A percentile compares a stretch with the other conserved stretches of the same genome.
Evolutionary conservation across 2,797 vertebrate genomes (phyloP).

Genomic region (Avahi laniger): DNA sequence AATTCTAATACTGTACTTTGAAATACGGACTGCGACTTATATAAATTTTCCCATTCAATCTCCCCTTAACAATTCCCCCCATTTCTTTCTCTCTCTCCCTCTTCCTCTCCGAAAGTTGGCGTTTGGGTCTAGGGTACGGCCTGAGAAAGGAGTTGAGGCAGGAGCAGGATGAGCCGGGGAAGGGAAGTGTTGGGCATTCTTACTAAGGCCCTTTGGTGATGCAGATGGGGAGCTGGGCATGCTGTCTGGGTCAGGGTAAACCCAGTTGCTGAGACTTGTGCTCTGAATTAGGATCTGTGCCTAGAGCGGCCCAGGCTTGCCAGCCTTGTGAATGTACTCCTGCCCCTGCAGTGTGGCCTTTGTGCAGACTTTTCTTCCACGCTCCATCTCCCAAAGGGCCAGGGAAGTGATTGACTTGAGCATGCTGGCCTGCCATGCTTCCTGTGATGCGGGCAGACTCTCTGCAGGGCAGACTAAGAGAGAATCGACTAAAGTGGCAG

Average conservation of each 20-base stretch:
- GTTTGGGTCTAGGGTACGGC: background rate
- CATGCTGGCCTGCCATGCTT: background rate
- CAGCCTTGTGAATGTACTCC: background rate
- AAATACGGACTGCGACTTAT: slow-evolving; percentile 54
- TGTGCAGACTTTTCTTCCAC: background rate
- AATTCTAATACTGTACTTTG: slow-evolving; percentile 62
- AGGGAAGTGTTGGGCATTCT: background rate
- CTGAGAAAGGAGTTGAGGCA: slow-evolving; percentile 4
- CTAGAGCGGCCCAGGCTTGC: background rate
- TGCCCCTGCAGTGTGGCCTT: background rate
- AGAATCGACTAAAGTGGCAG: background rate
- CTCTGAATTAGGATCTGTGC: background rate
- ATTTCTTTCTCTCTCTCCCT: background rate
- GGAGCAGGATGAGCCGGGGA: background rate
- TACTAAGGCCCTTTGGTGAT: background rate
- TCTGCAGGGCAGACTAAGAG: background rate
- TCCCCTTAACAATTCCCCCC: background rate
- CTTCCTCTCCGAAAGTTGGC: slow-evolving; percentile 22
- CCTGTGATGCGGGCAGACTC: background rate
- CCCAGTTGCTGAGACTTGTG: background rate
- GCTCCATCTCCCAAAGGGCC: background rate
- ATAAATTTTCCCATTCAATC: slow-evolving; percentile 14
- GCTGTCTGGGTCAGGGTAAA: background rate
- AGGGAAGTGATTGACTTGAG: background rate
- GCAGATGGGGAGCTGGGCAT: background rate